A percentile compares a stretch with the other conserved stretches of the same genome.
phyloP scores from a whole-genome alignment of 2,113 vertebrate species.

The Illadopsis cleaveri region DNA sequence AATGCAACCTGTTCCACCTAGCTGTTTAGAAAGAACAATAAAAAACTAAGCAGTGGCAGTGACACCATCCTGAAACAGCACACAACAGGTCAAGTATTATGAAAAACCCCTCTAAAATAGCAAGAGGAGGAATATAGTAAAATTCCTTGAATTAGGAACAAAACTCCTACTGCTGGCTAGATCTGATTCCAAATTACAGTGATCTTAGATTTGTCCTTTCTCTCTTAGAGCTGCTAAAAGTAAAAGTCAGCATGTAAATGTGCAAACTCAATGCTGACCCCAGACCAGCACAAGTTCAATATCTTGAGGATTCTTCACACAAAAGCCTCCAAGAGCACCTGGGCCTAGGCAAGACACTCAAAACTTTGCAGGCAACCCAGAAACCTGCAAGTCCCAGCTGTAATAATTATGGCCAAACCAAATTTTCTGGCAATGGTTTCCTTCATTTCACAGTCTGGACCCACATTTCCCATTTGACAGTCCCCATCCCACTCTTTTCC shows the following conservation, averaged over 20 bases:
- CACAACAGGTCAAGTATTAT: rapidly evolving
- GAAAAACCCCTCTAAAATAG: background rate
- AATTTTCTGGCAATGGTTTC: background rate
- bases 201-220: background rate
- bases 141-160: background rate
- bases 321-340: background rate
- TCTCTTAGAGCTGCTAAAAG: background rate
- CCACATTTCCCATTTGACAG: background rate
- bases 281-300: background rate
- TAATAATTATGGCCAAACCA: background rate
- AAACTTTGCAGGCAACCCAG: background rate
- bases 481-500: background rate
- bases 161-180: background rate
- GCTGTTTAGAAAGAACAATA: background rate
- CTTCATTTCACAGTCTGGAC: background rate
- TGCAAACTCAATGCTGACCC: background rate
- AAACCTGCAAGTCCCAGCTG: background rate
- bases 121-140: background rate
- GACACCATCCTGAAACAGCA: background rate
- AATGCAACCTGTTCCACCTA: background rate
- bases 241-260: background rate
- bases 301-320: background rate
- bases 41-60: background rate
- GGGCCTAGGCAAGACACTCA: background rate
- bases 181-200: background rate